Conservation (phyloP, 2,113 vertebrate species). For the Protomyctophum bolini region DNA sequence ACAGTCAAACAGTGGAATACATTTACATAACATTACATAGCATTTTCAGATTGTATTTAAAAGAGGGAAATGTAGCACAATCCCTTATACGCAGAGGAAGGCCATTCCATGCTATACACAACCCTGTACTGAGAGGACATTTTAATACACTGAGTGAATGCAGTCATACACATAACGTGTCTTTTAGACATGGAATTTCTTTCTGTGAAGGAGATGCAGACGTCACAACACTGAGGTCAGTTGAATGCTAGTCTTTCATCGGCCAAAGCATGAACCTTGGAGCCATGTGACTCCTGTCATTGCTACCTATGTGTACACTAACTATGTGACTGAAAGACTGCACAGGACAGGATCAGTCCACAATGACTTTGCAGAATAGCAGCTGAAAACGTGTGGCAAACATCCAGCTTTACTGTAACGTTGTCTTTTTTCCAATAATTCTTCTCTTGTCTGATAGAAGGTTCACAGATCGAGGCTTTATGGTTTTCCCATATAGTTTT, state of each 20-base stretch:
- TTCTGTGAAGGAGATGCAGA: conserved; percentile 41
- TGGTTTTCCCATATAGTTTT: too few species aligned
- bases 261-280: conserved; percentile 32
- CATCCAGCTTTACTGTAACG: background rate
- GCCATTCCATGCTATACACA: too few species aligned
- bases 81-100: too few species aligned
- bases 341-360: conserved; percentile 7
- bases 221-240: conserved; percentile 22
- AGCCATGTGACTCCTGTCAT: conserved; percentile 24
- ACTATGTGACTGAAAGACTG: background rate
- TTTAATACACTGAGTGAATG: background rate
- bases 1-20: too few species aligned
- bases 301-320: background rate
- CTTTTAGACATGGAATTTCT: conserved; percentile 16
- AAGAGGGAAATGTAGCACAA: too few species aligned
- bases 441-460: background rate
- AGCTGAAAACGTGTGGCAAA: conserved; percentile 14
- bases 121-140: too few species aligned
- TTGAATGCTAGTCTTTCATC: background rate
- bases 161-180: conserved; percentile 17
- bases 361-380: background rate
- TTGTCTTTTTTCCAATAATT: background rate
- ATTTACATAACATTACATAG: too few species aligned
- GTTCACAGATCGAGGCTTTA: background rate
- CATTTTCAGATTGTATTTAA: too few species aligned